These are phyloP conservation scores for Chrysopilus asiliformis DNA, from an alignment of 2,888 invertebrate species.

Conservation along the genomic window DNA sequence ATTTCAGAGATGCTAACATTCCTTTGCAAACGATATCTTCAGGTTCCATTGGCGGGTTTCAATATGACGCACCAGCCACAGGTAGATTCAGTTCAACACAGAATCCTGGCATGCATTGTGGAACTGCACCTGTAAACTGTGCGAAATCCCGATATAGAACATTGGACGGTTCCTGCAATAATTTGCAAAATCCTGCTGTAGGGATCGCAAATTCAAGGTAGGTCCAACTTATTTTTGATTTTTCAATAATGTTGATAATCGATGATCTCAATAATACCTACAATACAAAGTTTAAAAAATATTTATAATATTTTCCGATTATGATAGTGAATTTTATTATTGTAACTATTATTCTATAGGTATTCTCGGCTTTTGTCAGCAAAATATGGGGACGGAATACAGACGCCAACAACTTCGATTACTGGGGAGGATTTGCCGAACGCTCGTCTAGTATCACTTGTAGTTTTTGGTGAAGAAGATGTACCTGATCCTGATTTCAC, in stretches of 20 bases:
- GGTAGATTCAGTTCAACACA: not conserved
- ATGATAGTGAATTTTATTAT: slow-evolving; percentile 1
- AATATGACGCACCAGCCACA: not conserved
- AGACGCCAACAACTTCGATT: slow-evolving; percentile 46
- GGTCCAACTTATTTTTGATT: not conserved
- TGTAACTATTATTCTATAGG: slow-evolving; percentile 16
- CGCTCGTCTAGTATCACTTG: slow-evolving; percentile 54
- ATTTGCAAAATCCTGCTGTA: slow-evolving; percentile 65
- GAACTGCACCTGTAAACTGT: slow-evolving; percentile 25
- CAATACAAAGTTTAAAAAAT: not conserved
- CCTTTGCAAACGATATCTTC: no score
- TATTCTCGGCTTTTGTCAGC: slow-evolving; percentile 37
- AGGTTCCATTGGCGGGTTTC: not conserved
- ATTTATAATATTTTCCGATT: not conserved
- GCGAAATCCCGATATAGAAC: slow-evolving; percentile 47
- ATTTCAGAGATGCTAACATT: not conserved
- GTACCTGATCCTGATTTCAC: slow-evolving; percentile 60
- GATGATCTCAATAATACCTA: not conserved
- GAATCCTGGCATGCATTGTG: slow-evolving; percentile 19
- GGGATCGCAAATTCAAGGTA: slow-evolving; percentile 61
- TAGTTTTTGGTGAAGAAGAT: slow-evolving; percentile 55
- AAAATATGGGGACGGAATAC: slow-evolving; percentile 38
- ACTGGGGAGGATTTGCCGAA: slow-evolving; percentile 55
- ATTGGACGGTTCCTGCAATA: slow-evolving; percentile 91
- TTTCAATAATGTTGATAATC: not conserved